Evolutionary conservation across 1,140 invertebrate genomes (phyloP), one percentile per base, ranked within the genome.

Genomic region (Bombus cullumanus): DNA sequence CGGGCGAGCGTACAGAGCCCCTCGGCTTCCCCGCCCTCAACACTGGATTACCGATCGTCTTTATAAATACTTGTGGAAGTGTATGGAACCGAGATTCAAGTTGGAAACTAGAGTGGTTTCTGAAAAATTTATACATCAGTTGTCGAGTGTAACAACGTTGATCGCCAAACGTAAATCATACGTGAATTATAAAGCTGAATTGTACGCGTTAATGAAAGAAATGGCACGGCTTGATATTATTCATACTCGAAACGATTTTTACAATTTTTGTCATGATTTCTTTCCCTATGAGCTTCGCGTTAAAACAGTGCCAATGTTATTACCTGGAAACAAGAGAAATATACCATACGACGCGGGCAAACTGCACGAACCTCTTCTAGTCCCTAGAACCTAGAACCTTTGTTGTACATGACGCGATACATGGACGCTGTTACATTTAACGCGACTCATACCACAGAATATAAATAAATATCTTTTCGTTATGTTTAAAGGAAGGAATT

Each of bases 181-280:
- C 34, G 25, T 81, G 5, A 81, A 83, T 43, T 94, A 94, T 69
- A 80, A 83, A 12, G 8, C 0, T 3, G 88, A 92, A 5, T 10
- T 94, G 8, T 28, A 90, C 0, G 72, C 43, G 10, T 69, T 95
- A n/a, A 89, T 94, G 82, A 89, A 86, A 28, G 78, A 87, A 68
- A 93, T 94, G 93, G 93, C 94, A 4, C 77, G 85, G 1, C 69
- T 93, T 10, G 80, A 78, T 25, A 92, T 94, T 28, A 91, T 95
- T 5, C 47, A 71, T 41, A 93, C 83, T 0, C 80, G 89, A 12
- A 80, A 80, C 8, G 93, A 95, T 59, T 95, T 94, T 81, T 89
- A 94, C 76, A n/a, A 90, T 57, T 95, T 94, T 78, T 93, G 92
- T 34, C 80, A 88, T 13, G 91, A 95, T 9, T 94, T 88, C 77